These are phyloP conservation scores for Hydriomena furcata DNA, from an alignment of 2,888 invertebrate genomes.

Conservation along the genomic window DNA sequence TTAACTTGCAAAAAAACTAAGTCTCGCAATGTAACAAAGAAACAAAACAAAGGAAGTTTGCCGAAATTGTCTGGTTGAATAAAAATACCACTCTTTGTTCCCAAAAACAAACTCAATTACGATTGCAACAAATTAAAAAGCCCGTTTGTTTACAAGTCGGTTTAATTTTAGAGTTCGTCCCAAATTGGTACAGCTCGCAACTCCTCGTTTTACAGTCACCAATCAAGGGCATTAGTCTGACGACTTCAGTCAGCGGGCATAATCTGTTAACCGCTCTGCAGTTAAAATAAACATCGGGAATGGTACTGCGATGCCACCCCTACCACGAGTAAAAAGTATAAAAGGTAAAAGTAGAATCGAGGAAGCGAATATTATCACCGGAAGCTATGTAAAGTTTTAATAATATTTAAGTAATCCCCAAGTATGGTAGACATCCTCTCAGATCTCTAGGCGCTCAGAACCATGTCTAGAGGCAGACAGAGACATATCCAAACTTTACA, in stretches of 20 bases:
- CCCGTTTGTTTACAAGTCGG: constrained; percentile 15
- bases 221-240: constrained; percentile 32
- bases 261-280: constrained; percentile 32
- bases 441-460: no score
- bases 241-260: constrained; percentile 30
- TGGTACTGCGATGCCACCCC: constrained; percentile 12
- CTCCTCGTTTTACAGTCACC: constrained; percentile 33
- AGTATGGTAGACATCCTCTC: no score
- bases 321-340: neutral
- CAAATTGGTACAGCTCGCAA: constrained; percentile 26
- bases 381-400: no score
- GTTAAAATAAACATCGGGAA: constrained; percentile 30
- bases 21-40: no score
- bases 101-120: constrained; percentile 6
- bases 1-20: no score
- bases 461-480: no score
- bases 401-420: no score
- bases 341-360: constrained; percentile 5
- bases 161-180: constrained; percentile 25
- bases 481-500: no score
- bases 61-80: no score
- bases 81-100: neutral
- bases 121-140: constrained; percentile 8
- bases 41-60: no score
- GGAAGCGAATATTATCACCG: neutral